phyloP scores from a whole-genome alignment of 2,888 invertebrate species.

The Carterocephalus palaemon region DNA sequence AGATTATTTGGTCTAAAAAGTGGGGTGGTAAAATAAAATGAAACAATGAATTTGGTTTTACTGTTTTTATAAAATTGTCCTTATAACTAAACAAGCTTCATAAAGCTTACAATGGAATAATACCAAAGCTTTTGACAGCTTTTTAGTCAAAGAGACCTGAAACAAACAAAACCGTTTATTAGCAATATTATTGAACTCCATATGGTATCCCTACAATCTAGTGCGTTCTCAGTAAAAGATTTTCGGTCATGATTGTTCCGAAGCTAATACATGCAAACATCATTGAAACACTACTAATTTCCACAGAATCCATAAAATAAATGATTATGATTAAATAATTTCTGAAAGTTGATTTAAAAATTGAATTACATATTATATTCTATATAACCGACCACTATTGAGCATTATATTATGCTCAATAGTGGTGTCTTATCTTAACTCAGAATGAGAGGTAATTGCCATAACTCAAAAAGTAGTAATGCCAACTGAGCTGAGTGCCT shows the following conservation, averaged over 20 bases:
- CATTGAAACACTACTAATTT: slow-evolving; percentile 51
- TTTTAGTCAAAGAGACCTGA: slow-evolving; percentile 87
- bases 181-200: too few relatives aligned
- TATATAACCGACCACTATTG: too few relatives aligned
- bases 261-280: slow-evolving; percentile 81
- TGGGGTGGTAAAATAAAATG: slow-evolving; percentile 1
- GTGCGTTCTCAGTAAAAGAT: slow-evolving; percentile 26
- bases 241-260: slow-evolving; percentile 65
- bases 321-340: too few relatives aligned
- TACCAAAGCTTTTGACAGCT: slow-evolving; percentile 65
- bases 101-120: slow-evolving; percentile 66
- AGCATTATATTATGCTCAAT: too few relatives aligned
- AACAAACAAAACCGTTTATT: slow-evolving; percentile 66
- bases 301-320: too few relatives aligned
- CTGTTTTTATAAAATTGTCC: slow-evolving; percentile 61
- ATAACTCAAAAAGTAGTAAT: too few relatives aligned
- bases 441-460: too few relatives aligned
- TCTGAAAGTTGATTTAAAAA: too few relatives aligned
- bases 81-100: slow-evolving; percentile 72
- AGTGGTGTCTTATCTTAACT: too few relatives aligned
- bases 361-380: too few relatives aligned
- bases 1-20: slow-evolving; percentile 1
- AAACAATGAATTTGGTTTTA: not conserved
- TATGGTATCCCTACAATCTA: too few relatives aligned
- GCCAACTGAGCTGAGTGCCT: too few relatives aligned